phyloP scores from a whole-genome alignment of 2,888 invertebrate species.

The Dichetophora obliterata region DNA sequence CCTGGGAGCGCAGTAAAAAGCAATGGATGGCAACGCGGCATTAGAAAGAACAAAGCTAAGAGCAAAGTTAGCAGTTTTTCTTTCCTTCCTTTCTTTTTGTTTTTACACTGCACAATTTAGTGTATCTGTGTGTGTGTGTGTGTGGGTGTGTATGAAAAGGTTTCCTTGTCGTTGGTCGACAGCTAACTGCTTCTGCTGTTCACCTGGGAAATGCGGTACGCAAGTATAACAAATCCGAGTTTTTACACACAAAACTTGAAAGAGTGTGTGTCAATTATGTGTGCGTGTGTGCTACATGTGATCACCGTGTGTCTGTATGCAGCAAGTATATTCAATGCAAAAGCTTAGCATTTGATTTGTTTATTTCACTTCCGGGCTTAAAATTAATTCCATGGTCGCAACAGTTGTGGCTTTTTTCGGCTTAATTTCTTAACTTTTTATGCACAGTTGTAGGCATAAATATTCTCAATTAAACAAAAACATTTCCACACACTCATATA shows the following conservation, averaged over 20 bases:
- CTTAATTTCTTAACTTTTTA: neutral
- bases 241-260: conserved; percentile 22
- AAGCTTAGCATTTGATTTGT: conserved; percentile 20
- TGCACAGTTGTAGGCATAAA: conserved; percentile 7
- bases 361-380: neutral
- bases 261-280: conserved; percentile 21
- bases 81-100: neutral
- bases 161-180: neutral
- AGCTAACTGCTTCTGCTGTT: conserved; percentile 32
- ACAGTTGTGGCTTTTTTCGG: neutral
- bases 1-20: conserved; percentile 27
- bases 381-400: conserved; percentile 2
- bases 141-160: neutral
- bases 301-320: neutral
- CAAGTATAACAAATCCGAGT: conserved; percentile 47
- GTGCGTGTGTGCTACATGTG: neutral
- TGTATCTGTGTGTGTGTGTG: too few relatives aligned
- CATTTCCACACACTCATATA: neutral
- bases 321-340: neutral
- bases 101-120: neutral
- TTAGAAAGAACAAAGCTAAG: conserved; percentile 2
- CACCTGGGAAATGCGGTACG: conserved; percentile 45
- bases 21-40: neutral
- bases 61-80: neutral
- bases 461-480: neutral